Conservation (phyloP, 37 sponge, comb jelly and placozoan genomes). For the Amphimedon queenslandica region DNA sequence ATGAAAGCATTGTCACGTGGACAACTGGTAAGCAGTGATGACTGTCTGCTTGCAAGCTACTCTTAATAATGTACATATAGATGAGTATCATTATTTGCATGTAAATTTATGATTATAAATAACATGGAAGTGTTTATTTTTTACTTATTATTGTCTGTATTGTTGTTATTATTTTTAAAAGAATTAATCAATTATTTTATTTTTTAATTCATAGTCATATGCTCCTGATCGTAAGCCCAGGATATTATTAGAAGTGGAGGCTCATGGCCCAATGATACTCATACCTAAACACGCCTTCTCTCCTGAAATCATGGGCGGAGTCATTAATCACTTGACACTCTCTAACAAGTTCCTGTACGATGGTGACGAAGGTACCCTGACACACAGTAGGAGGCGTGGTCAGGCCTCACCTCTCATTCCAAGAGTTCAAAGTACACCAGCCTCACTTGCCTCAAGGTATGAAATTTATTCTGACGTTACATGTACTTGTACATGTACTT, state of each 20-base stretch:
- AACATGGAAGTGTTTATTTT: background rate
- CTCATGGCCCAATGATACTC: conserved; percentile 79
- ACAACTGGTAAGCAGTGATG: conserved; percentile 50
- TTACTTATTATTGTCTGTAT: background rate
- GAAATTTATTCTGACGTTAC: too few relatives aligned
- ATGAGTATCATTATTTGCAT: background rate
- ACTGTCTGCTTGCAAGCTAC: conserved; percentile 53
- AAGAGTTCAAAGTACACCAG: background rate
- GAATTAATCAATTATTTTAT: too few relatives aligned
- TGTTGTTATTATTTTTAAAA: too few relatives aligned
- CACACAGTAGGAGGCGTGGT: conserved; percentile 16
- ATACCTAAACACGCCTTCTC: conserved; percentile 88
- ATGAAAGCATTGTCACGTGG: conserved; percentile 86
- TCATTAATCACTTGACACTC: conserved; percentile 78
- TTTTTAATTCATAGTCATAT: conserved; percentile 15
- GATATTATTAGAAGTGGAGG: conserved; percentile 78
- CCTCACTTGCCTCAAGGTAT: background rate
- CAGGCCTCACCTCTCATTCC: background rate
- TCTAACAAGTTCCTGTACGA: conserved; percentile 68
- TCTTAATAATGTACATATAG: background rate
- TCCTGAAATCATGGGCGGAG: conserved; percentile 84
- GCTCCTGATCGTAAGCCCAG: conserved; percentile 82
- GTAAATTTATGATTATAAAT: background rate
- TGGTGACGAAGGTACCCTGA: conserved; percentile 35
- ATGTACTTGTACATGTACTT: too few relatives aligned